Conservation (phyloP, 2,888 invertebrate species). For the Hydroisotoma schaefferi region DNA sequence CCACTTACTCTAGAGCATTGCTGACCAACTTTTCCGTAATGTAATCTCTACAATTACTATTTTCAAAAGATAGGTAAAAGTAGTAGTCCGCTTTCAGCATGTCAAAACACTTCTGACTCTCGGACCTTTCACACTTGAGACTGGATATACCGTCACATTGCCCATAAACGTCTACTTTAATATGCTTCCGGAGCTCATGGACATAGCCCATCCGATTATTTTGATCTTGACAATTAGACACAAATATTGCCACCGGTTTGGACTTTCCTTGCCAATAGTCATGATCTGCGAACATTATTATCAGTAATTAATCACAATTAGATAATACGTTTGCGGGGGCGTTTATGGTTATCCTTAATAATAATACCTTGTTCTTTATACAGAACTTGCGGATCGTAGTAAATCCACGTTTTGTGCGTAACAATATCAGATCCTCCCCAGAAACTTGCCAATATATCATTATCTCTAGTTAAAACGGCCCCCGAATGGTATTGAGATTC, state of each 20-base stretch:
- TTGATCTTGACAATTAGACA: slow-evolving; percentile 41
- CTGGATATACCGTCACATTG: slow-evolving; percentile 85
- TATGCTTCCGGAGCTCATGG: slow-evolving; percentile 75
- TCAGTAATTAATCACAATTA: neutral
- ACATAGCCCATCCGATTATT: slow-evolving; percentile 73
- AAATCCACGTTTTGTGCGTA: too few species aligned
- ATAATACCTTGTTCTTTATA: slow-evolving; percentile 9
- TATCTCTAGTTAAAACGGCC: slow-evolving; percentile 20
- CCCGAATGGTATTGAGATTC: slow-evolving; percentile 41
- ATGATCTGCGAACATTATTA: slow-evolving; percentile 14
- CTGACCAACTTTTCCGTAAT: slow-evolving; percentile 51
- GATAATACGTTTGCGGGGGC: neutral
- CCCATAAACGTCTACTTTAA: slow-evolving; percentile 87
- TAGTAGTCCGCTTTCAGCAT: slow-evolving; percentile 49
- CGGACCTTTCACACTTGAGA: slow-evolving; percentile 66
- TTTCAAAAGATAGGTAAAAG: slow-evolving; percentile 52
- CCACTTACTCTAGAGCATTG: slow-evolving; percentile 48
- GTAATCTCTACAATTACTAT: slow-evolving; percentile 50
- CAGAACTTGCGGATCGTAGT: neutral
- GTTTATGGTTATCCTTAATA: slow-evolving; percentile 1
- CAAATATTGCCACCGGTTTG: slow-evolving; percentile 44
- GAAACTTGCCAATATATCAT: slow-evolving; percentile 39
- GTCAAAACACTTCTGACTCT: slow-evolving; percentile 32
- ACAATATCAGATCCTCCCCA: slow-evolving; percentile 39
- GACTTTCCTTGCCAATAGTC: slow-evolving; percentile 40